Percentiles rank a stretch among this genome's conserved stretches.
Conservation (phyloP, 64 coral and sea anemone species). For the Actinia tenebrosa region DNA sequence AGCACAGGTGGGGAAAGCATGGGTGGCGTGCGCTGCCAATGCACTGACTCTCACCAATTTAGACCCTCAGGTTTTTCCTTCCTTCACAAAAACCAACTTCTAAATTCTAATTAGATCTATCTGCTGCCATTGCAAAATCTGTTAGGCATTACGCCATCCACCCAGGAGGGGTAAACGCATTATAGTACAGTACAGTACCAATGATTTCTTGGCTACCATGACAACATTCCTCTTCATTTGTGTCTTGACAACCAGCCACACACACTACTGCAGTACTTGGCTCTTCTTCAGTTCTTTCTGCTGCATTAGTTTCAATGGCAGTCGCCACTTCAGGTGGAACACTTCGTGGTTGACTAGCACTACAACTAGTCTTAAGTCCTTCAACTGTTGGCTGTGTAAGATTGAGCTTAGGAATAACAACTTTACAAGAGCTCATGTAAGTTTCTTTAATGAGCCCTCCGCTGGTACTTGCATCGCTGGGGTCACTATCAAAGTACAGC, state of each 20-base stretch:
- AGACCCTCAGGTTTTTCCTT: too few relatives aligned
- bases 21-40: too few relatives aligned
- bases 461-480: not conserved
- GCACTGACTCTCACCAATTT: too few relatives aligned
- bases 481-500: not conserved
- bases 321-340: not conserved
- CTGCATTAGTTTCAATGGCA: not conserved
- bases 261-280: not conserved
- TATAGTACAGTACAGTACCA: not conserved
- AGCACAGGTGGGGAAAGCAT: too few relatives aligned
- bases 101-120: too few relatives aligned
- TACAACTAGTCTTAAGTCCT: not conserved
- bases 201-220: not conserved
- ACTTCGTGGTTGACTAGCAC: not conserved
- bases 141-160: too few relatives aligned
- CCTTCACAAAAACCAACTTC: too few relatives aligned
- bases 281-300: not conserved
- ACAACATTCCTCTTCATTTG: not conserved
- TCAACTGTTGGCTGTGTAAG: not conserved
- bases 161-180: too few relatives aligned
- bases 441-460: not conserved
- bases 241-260: not conserved
- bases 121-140: too few relatives aligned
- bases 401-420: not conserved
- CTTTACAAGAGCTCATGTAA: not conserved